Base-by-base conservation (phyloP, 2,888 invertebrate genomes). In the Ethmia dodecea region DNA sequence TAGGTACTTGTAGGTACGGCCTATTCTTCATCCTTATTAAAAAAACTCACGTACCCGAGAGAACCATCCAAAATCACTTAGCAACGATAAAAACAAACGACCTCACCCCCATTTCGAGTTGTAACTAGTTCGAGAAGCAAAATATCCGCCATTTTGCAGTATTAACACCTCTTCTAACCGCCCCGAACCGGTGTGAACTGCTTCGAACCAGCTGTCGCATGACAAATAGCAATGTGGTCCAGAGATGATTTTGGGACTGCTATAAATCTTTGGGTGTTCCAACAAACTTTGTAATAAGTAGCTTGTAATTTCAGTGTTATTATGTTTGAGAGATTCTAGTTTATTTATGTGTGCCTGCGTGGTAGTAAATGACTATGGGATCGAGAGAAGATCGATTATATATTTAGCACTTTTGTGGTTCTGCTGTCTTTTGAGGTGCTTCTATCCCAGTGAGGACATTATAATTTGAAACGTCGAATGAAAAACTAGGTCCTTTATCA, bases 191-290 rank as follows among this genome's bases (percentile, higher is more conserved):
- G 60, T 61, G 55, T 40, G 52, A 62, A 60, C 57, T 46, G 54
- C 48, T 57, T 45, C 45, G 43, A 41, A 47, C 52, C 65, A 67
- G 60, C 58, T 64, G 67, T 50, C 52, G 59, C 62, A 52, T 63
- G 64, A 67, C 64, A 59, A 65, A 67, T 63, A 58, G 65, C 66
- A 45, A 51, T 56, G 66, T 50, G 65, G 76, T 76, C 51, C 57
- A 40, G 50, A 59, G 65, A 76, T 72, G 70, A 71, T 75, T 78
- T 72, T 47, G 59, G 65, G 60, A 50, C 48, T 44, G 45, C 38
- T 45, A 59, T 63, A 65, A 65, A 63, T 65, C 63, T 58, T 32
- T 35, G 15, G 22, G 5, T 12, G 15, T 26, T 16, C 25, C 13
- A 28, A 11, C 27, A 16, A 38, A 38, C 28, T 38, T 38, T 25